These are phyloP conservation scores for Hippopotamus amphibius DNA, from an alignment of 2,113 vertebrate genomes.

Conservation along the genomic window DNA sequence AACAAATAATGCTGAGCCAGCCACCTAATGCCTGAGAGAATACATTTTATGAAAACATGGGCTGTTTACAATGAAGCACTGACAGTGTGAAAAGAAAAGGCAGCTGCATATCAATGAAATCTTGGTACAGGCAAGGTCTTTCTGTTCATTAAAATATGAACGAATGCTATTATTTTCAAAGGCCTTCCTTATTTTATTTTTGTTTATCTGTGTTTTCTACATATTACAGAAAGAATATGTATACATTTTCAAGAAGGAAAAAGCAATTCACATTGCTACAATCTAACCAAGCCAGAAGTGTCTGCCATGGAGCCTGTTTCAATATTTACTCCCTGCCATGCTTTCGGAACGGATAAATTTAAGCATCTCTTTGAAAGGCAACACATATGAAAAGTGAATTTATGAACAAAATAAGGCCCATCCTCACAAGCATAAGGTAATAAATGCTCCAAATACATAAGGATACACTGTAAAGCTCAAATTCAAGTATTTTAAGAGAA, in stretches of 20 bases:
- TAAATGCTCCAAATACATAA: neutral
- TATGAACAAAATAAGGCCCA: neutral
- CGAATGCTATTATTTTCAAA: neutral
- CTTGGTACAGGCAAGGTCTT: neutral
- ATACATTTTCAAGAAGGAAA: neutral
- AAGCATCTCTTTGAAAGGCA: neutral
- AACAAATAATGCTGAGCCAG: neutral
- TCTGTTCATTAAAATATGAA: neutral
- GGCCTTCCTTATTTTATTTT: neutral
- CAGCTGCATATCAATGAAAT: fast-evolving
- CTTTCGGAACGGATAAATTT: neutral
- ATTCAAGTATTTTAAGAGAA: neutral
- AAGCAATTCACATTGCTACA: neutral
- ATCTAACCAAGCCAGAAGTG: neutral
- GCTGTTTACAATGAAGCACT: neutral
- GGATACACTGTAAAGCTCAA: neutral
- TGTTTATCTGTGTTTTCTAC: neutral
- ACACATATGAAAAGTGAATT: neutral
- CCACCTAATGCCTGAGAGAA: neutral
- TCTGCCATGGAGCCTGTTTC: neutral
- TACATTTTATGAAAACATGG: neutral
- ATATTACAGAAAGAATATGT: neutral
- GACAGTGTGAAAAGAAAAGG: neutral
- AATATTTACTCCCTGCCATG: neutral
- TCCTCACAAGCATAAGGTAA: neutral